These are phyloP conservation scores for Loriculus beryllinus DNA, from an alignment of 2,797 vertebrate genomes.

Conservation along the genomic window DNA sequence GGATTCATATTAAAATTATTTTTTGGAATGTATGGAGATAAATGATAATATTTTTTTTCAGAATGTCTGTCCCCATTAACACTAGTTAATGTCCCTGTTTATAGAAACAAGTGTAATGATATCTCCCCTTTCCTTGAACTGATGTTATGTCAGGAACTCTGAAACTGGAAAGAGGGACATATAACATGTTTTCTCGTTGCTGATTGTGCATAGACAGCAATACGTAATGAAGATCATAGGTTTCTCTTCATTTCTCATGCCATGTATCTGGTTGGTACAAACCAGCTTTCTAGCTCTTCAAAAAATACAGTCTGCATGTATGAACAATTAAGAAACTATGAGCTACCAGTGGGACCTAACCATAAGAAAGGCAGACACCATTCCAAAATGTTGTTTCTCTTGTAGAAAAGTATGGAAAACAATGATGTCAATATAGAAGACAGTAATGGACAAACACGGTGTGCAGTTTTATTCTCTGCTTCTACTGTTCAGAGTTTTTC, in stretches of 20 bases:
- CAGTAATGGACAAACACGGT: neutral
- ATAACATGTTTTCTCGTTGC: neutral
- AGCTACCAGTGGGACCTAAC: neutral
- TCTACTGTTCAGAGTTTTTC: neutral
- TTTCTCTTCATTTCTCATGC: neutral
- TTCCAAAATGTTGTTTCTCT: neutral
- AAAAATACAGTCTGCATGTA: neutral
- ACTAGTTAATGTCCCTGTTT: neutral
- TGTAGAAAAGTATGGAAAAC: neutral
- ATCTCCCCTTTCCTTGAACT: neutral
- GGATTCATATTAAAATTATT: neutral
- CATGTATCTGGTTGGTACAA: neutral
- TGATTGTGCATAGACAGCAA: neutral
- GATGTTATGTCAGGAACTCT: neutral
- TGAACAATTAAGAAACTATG: neutral
- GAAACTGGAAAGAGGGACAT: neutral
- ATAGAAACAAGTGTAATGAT: neutral
- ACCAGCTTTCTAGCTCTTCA: neutral
- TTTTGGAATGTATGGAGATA: neutral
- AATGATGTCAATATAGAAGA: neutral
- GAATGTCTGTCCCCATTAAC: neutral
- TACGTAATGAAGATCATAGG: neutral
- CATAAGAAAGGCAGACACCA: neutral
- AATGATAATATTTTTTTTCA: neutral
- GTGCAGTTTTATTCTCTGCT: rapidly evolving